Evolutionary conservation across 2,113 vertebrate species (phyloP), one percentile per base, ranked within the genome.

Genomic region (Dipodomys spectabilis): DNA sequence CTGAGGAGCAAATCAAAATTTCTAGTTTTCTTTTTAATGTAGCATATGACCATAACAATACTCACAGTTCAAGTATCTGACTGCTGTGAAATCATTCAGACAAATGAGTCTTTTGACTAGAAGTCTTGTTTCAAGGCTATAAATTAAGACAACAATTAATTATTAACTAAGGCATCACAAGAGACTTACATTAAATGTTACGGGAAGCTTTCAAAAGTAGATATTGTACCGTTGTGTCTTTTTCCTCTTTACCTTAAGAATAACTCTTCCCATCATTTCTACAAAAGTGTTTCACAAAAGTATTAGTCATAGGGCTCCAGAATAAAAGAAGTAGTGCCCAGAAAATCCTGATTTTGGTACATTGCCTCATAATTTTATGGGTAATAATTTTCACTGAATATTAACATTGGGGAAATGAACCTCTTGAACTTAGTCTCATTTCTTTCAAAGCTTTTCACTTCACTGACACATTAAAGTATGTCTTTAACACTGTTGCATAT

Each of bases 51-150:
- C 28, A 32, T 57, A 69, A 60, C 1, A 90, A 45, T 87, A 12
- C 5, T 16, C 7, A 23, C 39, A 25, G 67, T 69, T 91, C 71
- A 71, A 82, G 19, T 82, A 45, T 93, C 85, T 91, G 39, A 32
- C 30, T 23, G 10, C 30, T 68, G 32, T 68, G 71, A 30, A 79
- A 25, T 39, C 19, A 85, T 28, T 67, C 19, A 65, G 85, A 67
- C 5, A 25, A 80, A 64, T 75, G 77, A 23, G 30, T 83, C 28
- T 72, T 96, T 79, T 83, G 8, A 18, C 81, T 72, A 88, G 68
- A 92, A 90, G 64, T 87, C 12, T 68, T 94, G 2, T 79, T 94
- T 77, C 15, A 71, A 45, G 81, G 82, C 84, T 20, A 67, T 77
- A 85, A 69, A 74, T 81, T 78, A 87, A 81, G 22, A 82, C 12